Percentiles rank a stretch among this genome's conserved stretches.
Evolutionary conservation across 2,888 invertebrate species (phyloP).

Genomic region (Sylvicola cinctus): DNA sequence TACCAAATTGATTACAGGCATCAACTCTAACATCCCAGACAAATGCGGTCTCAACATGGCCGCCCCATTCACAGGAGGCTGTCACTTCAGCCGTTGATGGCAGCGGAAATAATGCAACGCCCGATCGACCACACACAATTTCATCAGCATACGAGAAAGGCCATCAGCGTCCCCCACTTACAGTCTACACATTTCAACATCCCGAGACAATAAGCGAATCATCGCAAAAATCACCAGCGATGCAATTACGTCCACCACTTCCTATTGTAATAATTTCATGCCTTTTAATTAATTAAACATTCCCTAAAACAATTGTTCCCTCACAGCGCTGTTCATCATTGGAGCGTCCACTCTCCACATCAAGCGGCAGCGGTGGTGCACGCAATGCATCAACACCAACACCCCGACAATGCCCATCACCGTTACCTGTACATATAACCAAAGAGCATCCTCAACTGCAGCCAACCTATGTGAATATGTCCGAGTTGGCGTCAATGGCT

Average conservation of each 20-base stretch:
- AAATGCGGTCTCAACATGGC: constrained; percentile 26
- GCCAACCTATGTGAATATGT: constrained; percentile 84
- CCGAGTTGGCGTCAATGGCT: constrained; percentile 65
- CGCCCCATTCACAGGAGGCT: constrained; percentile 26
- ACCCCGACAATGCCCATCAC: constrained; percentile 41
- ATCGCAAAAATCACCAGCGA: constrained; percentile 29
- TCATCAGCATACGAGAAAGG: constrained; percentile 79
- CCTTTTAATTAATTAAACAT: constrained; percentile 4
- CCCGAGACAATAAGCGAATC: constrained; percentile 34
- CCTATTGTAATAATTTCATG: constrained; percentile 37
- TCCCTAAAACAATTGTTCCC: too few relatives aligned
- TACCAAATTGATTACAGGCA: too few relatives aligned
- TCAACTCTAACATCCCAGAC: constrained; percentile 21
- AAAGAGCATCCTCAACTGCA: constrained; percentile 35
- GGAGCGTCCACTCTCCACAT: constrained; percentile 53
- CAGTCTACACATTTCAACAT: constrained; percentile 73
- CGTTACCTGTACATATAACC: constrained; percentile 53
- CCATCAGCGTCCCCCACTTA: constrained; percentile 68
- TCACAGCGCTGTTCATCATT: constrained; percentile 64
- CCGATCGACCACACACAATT: constrained; percentile 80
- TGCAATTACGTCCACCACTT: constrained; percentile 41
- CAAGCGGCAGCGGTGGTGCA: constrained; percentile 16
- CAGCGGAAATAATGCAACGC: constrained; percentile 24
- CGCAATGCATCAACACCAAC: constrained; percentile 19
- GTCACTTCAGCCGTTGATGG: constrained; percentile 11